These are phyloP conservation scores for Procavia capensis DNA, from an alignment of 2,113 vertebrate genomes.

Conservation along the genomic window DNA sequence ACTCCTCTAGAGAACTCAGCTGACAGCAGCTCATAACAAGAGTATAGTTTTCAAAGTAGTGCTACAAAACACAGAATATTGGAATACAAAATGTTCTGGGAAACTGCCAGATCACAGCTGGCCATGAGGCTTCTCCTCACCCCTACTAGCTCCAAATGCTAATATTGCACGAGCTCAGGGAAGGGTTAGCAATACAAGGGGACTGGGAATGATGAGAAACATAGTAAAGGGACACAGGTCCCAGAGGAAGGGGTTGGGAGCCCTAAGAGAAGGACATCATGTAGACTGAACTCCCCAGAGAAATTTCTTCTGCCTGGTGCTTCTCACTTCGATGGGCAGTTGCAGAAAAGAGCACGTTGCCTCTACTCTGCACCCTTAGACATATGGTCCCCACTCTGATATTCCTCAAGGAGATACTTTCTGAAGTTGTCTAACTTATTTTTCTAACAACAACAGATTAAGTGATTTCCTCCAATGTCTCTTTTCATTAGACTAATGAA, in stretches of 20 bases:
- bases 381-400: not conserved
- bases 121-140: not conserved
- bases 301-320: not conserved
- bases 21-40: not conserved
- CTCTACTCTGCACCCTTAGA: not conserved
- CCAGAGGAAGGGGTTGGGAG: not conserved
- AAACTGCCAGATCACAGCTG: accelerated
- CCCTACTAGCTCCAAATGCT: not conserved
- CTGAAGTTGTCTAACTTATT: not conserved
- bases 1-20: too few relatives aligned
- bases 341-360: not conserved
- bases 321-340: not conserved
- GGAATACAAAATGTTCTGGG: not conserved
- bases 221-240: not conserved
- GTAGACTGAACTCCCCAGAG: not conserved
- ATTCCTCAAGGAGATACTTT: not conserved
- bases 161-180: not conserved
- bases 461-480: not conserved
- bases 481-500: not conserved
- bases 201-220: not conserved
- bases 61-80: not conserved
- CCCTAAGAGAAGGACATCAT: not conserved
- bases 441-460: not conserved
- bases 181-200: not conserved
- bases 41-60: not conserved